Evolutionary conservation across 1,140 invertebrate genomes (phyloP).

Genomic region (Drosophila ironensis): DNA sequence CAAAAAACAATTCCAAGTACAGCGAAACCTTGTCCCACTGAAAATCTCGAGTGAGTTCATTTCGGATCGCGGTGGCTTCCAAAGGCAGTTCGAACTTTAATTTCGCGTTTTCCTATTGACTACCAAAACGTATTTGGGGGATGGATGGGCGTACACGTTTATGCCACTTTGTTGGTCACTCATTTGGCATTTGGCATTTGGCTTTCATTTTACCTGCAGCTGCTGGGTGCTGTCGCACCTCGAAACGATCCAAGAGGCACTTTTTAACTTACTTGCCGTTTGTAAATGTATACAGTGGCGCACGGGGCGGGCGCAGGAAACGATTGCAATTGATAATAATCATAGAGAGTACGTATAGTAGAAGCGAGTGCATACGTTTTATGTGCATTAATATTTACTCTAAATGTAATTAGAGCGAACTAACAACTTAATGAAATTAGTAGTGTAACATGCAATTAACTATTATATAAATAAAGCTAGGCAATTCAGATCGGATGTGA

Average conservation of each 20-base stretch:
- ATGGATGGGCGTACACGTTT: constrained; percentile 49
- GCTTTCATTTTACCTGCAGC: constrained; percentile 15
- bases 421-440: constrained; percentile 70
- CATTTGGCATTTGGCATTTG: constrained; percentile 2
- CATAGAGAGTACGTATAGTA: constrained; percentile 51
- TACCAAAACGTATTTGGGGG: too few species aligned
- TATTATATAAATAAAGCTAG: constrained; percentile 73
- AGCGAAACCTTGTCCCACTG: constrained; percentile 25
- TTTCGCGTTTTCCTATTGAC: constrained; percentile 2
- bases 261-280: constrained; percentile 26
- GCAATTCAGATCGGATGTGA: constrained; percentile 62
- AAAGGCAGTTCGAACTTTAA: constrained; percentile 27
- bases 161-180: constrained; percentile 21
- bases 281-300: constrained; percentile 37
- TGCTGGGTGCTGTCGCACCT: constrained; percentile 2
- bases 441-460: constrained; percentile 73
- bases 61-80: constrained; percentile 1
- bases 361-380: constrained; percentile 49
- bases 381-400: constrained; percentile 68
- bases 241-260: constrained; percentile 15
- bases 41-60: constrained; percentile 7
- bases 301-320: constrained; percentile 35
- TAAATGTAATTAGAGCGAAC: constrained; percentile 71
- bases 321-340: constrained; percentile 72
- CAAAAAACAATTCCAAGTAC: constrained; percentile 56